A percentile compares a stretch with the other conserved stretches of the same genome.
Conservation (phyloP, 2,888 invertebrate genomes). For the Litoditis marina region DNA sequence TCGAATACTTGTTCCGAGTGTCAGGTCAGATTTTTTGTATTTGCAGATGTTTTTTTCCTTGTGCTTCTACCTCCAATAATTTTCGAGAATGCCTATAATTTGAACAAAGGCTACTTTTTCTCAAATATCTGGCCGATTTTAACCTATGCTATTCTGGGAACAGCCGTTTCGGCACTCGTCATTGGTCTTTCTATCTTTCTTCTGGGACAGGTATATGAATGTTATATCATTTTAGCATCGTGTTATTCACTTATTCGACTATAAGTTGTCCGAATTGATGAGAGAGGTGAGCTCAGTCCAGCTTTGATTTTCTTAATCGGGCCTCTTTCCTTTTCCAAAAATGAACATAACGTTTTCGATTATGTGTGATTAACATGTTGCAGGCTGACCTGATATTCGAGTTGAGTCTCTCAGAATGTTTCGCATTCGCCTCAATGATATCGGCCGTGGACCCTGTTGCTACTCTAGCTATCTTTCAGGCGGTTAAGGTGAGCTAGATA, state of each 20-base stretch:
- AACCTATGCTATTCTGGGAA: conserved; percentile 94
- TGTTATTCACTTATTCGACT: no score
- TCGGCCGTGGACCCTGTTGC: conserved; percentile 99
- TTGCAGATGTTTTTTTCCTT: conserved; percentile 87
- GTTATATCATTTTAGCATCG: no score
- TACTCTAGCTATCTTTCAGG: conserved; percentile 93
- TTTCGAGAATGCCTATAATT: conserved; percentile 96
- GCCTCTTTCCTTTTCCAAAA: no score
- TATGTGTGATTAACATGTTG: conserved; percentile 22
- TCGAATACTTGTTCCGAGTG: no score
- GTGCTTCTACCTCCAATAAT: conserved; percentile 95
- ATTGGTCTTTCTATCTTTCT: conserved; percentile 94
- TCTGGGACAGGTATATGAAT: conserved; percentile 77
- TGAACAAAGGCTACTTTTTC: conserved; percentile 77
- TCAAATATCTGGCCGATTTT: conserved; percentile 98
- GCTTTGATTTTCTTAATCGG: no score
- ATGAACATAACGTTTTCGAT: no score
- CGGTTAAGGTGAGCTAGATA: conserved; percentile 55
- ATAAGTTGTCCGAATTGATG: no score
- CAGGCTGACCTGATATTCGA: conserved; percentile 75
- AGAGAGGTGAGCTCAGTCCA: no score
- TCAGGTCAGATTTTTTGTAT: background rate
- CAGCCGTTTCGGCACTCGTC: conserved; percentile 90
- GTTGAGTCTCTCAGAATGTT: conserved; percentile 90
- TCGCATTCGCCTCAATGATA: conserved; percentile 95